A percentile compares a stretch with the other conserved stretches of the same genome.
Evolutionary conservation across 2,888 invertebrate genomes (phyloP).

Genomic region (Apamea anceps): DNA sequence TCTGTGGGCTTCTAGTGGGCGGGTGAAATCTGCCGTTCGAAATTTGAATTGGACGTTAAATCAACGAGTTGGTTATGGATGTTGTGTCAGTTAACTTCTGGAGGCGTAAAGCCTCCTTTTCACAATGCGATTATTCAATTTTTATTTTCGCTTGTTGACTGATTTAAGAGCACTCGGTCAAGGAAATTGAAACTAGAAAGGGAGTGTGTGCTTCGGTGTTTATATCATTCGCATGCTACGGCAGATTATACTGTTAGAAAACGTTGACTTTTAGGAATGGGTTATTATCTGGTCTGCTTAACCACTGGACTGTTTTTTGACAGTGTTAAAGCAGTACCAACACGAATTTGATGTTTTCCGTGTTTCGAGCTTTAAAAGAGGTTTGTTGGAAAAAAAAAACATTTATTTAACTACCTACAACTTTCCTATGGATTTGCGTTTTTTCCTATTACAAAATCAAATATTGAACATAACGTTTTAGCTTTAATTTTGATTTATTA

Average conservation of each 20-base stretch:
- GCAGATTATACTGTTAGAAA: neutral
- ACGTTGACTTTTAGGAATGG: neutral
- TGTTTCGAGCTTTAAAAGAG: neutral
- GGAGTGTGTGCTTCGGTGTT: neutral
- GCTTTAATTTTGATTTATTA: neutral
- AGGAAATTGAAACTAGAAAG: neutral
- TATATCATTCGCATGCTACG: neutral
- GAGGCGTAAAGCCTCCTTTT: slow-evolving; percentile 43
- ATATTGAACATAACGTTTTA: neutral
- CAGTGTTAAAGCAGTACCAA: neutral
- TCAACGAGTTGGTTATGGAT: slow-evolving; percentile 36
- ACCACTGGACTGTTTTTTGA: neutral
- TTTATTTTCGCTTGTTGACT: slow-evolving; percentile 1
- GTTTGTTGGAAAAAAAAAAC: neutral
- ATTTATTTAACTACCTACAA: neutral
- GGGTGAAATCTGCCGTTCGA: slow-evolving; percentile 50
- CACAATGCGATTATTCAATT: slow-evolving; percentile 26
- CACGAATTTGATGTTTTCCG: neutral
- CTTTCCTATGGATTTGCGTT: no score
- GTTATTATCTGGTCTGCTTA: neutral
- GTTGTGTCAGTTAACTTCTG: slow-evolving; percentile 47
- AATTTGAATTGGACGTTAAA: slow-evolving; percentile 54
- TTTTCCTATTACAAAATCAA: neutral
- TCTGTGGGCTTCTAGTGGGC: slow-evolving; percentile 59
- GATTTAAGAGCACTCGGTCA: slow-evolving; percentile 7